A percentile compares a stretch with the other conserved stretches of the same genome.
Evolutionary conservation across 2,113 vertebrate species (phyloP).

Genomic region (Procavia capensis): DNA sequence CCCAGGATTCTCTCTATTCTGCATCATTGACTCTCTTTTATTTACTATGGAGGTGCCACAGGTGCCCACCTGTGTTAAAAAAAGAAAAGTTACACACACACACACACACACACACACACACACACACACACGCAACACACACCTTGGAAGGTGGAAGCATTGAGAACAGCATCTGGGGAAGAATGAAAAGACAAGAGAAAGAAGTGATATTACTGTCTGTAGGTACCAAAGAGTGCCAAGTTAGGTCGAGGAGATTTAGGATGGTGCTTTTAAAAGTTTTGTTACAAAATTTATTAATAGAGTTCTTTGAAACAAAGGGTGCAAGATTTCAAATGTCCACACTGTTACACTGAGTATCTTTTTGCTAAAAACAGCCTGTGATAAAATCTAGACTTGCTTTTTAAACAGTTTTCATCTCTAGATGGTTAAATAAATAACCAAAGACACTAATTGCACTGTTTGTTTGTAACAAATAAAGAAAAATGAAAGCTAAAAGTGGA

Average conservation of each 20-base stretch:
- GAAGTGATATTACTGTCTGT: not conserved
- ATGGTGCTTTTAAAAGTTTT: not conserved
- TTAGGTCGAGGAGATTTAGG: not conserved
- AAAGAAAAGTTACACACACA: not conserved
- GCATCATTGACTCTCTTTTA: not conserved
- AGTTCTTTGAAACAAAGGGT: not conserved
- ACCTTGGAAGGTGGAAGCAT: not conserved
- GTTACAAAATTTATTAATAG: constrained; percentile 4
- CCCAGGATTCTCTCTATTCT: not conserved
- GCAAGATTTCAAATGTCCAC: not conserved
- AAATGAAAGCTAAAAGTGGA: not conserved
- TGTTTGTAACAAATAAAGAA: constrained; percentile 11
- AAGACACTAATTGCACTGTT: not conserved
- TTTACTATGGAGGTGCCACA: not conserved
- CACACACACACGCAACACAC: not conserved
- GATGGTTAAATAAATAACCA: not conserved
- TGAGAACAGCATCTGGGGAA: not conserved
- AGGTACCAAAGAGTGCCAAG: not conserved
- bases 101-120: not conserved
- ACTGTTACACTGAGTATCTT: not conserved
- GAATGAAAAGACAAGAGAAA: not conserved
- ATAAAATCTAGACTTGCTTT: constrained; percentile 22
- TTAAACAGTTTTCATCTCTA: not conserved
- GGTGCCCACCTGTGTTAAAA: not conserved
- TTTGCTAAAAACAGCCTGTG: not conserved